A percentile compares a stretch with the other conserved stretches of the same genome.
Evolutionary conservation across 2,888 invertebrate genomes (phyloP).

Genomic region (Tetragonisca angustula): DNA sequence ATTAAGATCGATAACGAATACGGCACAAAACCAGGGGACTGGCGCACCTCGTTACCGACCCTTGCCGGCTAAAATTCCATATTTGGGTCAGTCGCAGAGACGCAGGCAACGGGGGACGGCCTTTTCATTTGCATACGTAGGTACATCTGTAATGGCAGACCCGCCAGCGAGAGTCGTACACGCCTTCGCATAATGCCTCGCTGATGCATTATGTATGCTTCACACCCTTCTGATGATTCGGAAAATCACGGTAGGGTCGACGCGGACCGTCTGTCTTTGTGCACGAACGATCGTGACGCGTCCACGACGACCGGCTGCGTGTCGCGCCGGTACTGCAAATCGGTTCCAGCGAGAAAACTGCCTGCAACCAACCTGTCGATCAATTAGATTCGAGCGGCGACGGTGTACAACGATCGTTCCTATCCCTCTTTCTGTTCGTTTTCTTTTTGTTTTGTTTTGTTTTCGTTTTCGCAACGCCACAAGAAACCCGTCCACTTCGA

Average conservation of each 20-base stretch:
- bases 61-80: constrained; percentile 65
- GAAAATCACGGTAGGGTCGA: constrained; percentile 70
- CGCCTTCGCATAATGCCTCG: constrained; percentile 73
- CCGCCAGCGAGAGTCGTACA: constrained; percentile 64
- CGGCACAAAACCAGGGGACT: neutral
- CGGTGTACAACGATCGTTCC: neutral
- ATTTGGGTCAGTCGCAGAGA: constrained; percentile 67
- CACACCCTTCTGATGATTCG: constrained; percentile 75
- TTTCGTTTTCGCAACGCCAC: neutral
- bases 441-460: no score
- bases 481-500: neutral
- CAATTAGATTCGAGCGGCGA: constrained; percentile 43
- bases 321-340: constrained; percentile 47
- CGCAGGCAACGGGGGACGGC: constrained; percentile 25
- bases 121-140: constrained; percentile 69
- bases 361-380: constrained; percentile 30
- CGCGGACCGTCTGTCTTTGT: constrained; percentile 53
- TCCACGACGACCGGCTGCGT: constrained; percentile 38
- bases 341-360: constrained; percentile 51
- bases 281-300: constrained; percentile 60
- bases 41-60: constrained; percentile 43
- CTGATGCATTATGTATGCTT: constrained; percentile 77
- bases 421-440: no score
- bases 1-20: constrained; percentile 23
- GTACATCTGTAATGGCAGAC: constrained; percentile 74